Evolutionary conservation across 2,113 vertebrate genomes (phyloP), one percentile per base, ranked within the genome.

Genomic region (Coreoperca whiteheadi): DNA sequence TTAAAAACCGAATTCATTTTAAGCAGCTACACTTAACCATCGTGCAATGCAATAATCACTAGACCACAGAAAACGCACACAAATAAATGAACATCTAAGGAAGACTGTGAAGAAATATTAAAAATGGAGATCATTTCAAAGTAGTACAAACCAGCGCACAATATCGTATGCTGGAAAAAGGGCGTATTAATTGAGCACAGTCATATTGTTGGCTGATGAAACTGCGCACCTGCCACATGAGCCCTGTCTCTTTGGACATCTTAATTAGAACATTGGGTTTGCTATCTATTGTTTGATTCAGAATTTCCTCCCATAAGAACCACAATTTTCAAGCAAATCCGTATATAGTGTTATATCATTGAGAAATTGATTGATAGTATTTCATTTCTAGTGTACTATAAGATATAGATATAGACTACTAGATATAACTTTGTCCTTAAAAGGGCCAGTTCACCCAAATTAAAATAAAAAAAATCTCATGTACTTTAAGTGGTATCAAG

Each of bases 141-240:
- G 34, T 15, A 20, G 15, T 21, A 51, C 4, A n/a, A 9, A 41
- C 1, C 32, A 54, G 5, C 30, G 37, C 71, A 9, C 20, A 46
- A 2, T 8, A 30, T 28, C n/a, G 5, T 18, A 1, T 48, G 28
- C 41, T 25, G 15, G 9, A 9, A 41, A 54, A 51, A 54, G 1
- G 16, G 2, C 2, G 1, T 7, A 32, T 2, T 23, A 3, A 54
- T 64, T 12, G 32, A 7, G 1, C 25, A 37, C 9, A 56, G 37
- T 53, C 46, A 51, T 48, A 34, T 46, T 68, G 61, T 54, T 73
- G 54, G 15, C 41, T 18, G 68, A 56, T 30, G 54, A 51, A 61
- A 53, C 46, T 1, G 28, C n/a, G 14, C 21, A 41, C 87, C 53
- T 77, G 60, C 77, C 57, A 78, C 46, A 48, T 48, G 30, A 74